These are phyloP conservation scores for Chionis minor DNA, from an alignment of 2,113 vertebrate species.

Conservation along the genomic window DNA sequence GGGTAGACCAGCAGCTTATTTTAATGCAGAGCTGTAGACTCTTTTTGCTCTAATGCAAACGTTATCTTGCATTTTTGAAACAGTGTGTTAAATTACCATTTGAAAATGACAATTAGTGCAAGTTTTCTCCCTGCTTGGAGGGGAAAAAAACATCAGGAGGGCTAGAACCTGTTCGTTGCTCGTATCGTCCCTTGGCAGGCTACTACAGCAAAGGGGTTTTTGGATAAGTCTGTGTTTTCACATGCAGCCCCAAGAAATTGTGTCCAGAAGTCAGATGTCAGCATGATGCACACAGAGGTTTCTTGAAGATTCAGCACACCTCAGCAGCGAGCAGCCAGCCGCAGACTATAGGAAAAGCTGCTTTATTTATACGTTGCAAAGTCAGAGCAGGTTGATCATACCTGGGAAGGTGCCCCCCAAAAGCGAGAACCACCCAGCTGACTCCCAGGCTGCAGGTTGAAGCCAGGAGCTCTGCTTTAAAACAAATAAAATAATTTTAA, in stretches of 20 bases:
- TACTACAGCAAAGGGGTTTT: neutral
- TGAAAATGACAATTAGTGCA: rapidly evolving
- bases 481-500: neutral
- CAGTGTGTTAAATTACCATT: neutral
- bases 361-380: neutral
- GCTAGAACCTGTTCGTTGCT: neutral
- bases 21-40: neutral
- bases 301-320: neutral
- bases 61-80: neutral
- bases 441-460: neutral
- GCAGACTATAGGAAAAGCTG: neutral
- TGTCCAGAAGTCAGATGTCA: neutral
- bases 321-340: neutral
- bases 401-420: neutral
- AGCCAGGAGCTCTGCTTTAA: neutral
- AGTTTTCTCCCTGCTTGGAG: neutral
- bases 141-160: neutral
- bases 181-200: neutral
- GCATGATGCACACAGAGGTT: neutral
- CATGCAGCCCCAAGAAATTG: neutral
- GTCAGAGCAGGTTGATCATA: neutral
- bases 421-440: neutral
- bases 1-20: neutral
- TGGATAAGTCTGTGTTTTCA: neutral
- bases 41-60: neutral